Percentiles rank a stretch among this genome's conserved stretches.
Conservation (phyloP, 2,888 invertebrate genomes). For the Odontothrips loti region DNA sequence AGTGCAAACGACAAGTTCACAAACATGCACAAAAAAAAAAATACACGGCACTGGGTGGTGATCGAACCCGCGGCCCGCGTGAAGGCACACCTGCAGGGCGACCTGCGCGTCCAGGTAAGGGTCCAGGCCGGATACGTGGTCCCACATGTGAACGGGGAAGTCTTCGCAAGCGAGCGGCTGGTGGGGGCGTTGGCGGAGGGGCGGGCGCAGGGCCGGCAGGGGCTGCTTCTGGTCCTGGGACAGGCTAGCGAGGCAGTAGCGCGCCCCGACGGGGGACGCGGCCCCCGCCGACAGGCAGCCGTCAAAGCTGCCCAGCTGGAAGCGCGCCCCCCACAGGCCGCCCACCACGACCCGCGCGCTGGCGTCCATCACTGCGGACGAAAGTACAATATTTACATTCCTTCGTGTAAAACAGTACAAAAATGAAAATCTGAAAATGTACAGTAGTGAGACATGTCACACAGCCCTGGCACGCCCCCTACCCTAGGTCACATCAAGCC, state of each 20-base stretch:
- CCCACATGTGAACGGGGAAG: neutral
- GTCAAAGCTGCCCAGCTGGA: slow-evolving; percentile 16
- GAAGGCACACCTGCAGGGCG: neutral
- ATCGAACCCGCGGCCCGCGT: no score
- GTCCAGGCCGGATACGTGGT: neutral
- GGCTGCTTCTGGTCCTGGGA: neutral
- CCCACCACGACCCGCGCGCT: neutral
- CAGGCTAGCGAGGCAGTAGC: neutral
- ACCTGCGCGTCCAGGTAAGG: neutral
- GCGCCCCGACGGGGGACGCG: neutral
- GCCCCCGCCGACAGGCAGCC: slow-evolving; percentile 6
- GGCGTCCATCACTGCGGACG: neutral
- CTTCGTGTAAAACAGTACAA: no score
- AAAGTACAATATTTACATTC: no score
- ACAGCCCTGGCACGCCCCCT: no score
- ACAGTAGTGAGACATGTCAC: neutral
- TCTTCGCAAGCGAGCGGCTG: neutral
- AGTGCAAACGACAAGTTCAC: no score
- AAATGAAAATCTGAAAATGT: neutral
- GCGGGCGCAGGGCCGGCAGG: neutral
- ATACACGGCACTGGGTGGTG: no score
- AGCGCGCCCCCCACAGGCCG: slow-evolving; percentile 9
- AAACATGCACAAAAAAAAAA: no score
- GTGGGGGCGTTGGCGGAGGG: neutral
- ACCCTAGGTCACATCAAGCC: no score